Percentiles rank a stretch among this genome's conserved stretches.
Evolutionary conservation across 2,797 vertebrate genomes (phyloP).

Genomic region (Acomys russatus): DNA sequence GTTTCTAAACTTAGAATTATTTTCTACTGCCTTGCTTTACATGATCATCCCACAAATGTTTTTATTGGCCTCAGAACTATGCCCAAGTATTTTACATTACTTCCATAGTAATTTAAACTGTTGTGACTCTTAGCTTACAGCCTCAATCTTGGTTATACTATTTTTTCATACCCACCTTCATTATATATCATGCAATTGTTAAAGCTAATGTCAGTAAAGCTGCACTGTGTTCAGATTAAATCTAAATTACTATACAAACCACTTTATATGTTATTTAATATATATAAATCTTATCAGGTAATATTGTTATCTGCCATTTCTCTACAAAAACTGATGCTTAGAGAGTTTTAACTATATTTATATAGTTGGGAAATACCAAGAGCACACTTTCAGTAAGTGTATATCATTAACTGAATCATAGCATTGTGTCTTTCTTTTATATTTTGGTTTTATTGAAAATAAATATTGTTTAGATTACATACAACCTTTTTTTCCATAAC

Average conservation of each 20-base stretch:
- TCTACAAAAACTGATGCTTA: not conserved
- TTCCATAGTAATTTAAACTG: not conserved
- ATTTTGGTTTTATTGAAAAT: not conserved
- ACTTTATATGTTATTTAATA: not conserved
- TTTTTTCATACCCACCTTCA: not conserved
- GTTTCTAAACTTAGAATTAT: not conserved
- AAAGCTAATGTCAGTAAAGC: not conserved
- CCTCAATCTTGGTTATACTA: not conserved
- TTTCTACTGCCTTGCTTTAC: not conserved
- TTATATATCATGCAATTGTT: not conserved
- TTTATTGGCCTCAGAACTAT: conserved; percentile 5
- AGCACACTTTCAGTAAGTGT: not conserved
- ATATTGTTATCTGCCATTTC: not conserved
- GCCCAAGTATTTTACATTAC: not conserved
- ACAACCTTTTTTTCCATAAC: not conserved
- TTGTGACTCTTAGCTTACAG: not conserved
- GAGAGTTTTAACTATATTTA: not conserved
- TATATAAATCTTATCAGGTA: not conserved
- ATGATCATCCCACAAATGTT: not conserved
- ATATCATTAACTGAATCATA: not conserved
- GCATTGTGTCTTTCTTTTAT: not conserved
- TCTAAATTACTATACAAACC: not conserved
- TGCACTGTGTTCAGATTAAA: not conserved
- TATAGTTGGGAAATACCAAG: not conserved
- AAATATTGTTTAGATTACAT: not conserved